phyloP scores from a whole-genome alignment of 2,888 invertebrate genomes.

The Cartodere bifasciata region DNA sequence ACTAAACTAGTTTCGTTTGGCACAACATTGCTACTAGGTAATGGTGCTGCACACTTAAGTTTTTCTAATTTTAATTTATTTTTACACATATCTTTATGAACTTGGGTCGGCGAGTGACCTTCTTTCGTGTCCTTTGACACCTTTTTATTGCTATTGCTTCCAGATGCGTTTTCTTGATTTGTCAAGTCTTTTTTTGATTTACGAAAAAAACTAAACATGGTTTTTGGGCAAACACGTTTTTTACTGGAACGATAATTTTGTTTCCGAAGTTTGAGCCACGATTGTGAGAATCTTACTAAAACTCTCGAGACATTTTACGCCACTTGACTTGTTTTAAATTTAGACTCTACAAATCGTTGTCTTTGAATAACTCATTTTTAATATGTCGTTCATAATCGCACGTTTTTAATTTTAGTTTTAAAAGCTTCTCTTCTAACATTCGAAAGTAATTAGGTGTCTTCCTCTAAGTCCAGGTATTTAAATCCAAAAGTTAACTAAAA shows the following conservation, averaged over 20 bases:
- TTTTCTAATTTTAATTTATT: constrained; percentile 25
- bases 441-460: too few species aligned
- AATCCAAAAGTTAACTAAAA: too few species aligned
- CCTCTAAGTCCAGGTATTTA: too few species aligned
- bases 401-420: too few species aligned
- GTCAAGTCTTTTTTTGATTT: constrained; percentile 25
- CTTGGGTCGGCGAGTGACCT: constrained; percentile 11
- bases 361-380: constrained; percentile 3
- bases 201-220: constrained; percentile 31
- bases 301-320: constrained; percentile 6
- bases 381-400: too few species aligned
- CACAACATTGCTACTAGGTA: too few species aligned
- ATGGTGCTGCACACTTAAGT: constrained; percentile 25
- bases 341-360: constrained; percentile 6
- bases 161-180: constrained; percentile 9
- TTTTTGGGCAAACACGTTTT: constrained; percentile 6
- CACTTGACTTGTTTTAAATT: constrained; percentile 10
- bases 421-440: too few species aligned
- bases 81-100: constrained; percentile 26
- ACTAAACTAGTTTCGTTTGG: too few species aligned
- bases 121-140: constrained; percentile 15
- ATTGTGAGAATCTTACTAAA: not conserved
- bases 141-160: constrained; percentile 14
- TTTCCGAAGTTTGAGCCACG: too few species aligned
- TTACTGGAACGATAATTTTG: too few species aligned